Conservation (phyloP, 2,888 invertebrate genomes). For the Malacosoma neustria region DNA sequence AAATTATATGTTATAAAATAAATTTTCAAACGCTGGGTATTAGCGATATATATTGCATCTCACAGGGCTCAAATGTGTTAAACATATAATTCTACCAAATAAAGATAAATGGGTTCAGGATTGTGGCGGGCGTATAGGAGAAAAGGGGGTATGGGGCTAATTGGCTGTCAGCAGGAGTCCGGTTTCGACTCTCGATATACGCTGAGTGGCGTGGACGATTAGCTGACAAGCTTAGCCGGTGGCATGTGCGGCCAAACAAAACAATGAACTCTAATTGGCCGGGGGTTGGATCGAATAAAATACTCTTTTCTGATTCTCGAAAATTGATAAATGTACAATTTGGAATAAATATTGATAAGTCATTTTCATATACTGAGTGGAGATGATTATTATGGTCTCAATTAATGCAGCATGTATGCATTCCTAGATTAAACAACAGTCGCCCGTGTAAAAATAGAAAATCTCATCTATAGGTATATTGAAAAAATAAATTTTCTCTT, state of each 20-base stretch:
- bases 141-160: constrained; percentile 50
- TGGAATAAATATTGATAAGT: no score
- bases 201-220: constrained; percentile 33
- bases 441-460: no score
- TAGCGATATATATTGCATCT: constrained; percentile 25
- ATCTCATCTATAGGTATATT: no score
- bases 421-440: no score
- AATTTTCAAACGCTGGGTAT: no score
- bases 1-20: no score
- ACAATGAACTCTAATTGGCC: constrained; percentile 34
- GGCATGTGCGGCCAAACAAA: constrained; percentile 38
- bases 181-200: constrained; percentile 30
- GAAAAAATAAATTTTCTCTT: no score
- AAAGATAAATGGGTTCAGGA: constrained; percentile 58
- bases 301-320: no score
- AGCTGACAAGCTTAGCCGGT: constrained; percentile 25
- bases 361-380: no score
- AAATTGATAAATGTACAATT: no score
- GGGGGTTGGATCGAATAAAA: constrained; percentile 9
- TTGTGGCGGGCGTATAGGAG: constrained; percentile 29
- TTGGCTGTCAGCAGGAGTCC: constrained; percentile 68
- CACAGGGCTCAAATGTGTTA: constrained; percentile 41
- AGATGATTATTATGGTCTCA: no score
- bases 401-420: no score
- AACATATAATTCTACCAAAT: constrained; percentile 55